Percentiles rank a stretch among this genome's conserved stretches.
Conservation (phyloP, 1,140 invertebrate species). For the Apis cerana region DNA sequence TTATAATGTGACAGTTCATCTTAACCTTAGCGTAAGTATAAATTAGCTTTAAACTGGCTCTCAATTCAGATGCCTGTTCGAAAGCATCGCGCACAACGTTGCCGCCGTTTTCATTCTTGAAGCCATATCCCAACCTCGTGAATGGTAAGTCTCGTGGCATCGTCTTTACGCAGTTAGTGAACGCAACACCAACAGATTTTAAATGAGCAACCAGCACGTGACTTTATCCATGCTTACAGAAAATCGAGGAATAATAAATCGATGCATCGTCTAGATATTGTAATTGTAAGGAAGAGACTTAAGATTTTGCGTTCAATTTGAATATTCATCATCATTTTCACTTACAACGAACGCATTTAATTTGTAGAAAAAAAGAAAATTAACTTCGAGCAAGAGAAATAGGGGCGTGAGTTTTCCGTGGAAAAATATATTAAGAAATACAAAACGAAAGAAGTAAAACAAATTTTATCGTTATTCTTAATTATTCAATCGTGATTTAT, state of each 20-base stretch:
- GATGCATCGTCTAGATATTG: neutral
- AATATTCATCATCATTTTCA: neutral
- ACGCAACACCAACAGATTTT: slow-evolving; percentile 45
- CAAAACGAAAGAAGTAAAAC: neutral
- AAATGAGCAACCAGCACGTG: slow-evolving; percentile 42
- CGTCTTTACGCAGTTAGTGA: slow-evolving; percentile 23
- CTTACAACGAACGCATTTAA: neutral
- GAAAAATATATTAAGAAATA: neutral
- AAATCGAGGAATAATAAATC: slow-evolving; percentile 9
- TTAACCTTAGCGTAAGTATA: neutral
- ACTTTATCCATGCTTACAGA: slow-evolving; percentile 18
- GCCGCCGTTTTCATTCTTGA: slow-evolving; percentile 49
- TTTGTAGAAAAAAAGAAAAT: neutral
- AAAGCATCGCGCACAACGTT: slow-evolving; percentile 23
- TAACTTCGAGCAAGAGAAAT: neutral
- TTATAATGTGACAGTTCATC: slow-evolving; percentile 1
- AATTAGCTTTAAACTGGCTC: slow-evolving; percentile 46
- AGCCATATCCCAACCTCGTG: slow-evolving; percentile 20
- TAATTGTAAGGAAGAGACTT: neutral
- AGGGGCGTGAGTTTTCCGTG: neutral
- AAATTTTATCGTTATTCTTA: neutral
- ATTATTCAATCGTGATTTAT: slow-evolving; percentile 30
- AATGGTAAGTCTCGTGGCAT: slow-evolving; percentile 31
- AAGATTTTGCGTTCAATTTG: neutral
- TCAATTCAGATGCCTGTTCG: slow-evolving; percentile 45